These are phyloP conservation scores for Halcyon badia DNA, from an alignment of 2,797 vertebrate species.

Conservation along the genomic window DNA sequence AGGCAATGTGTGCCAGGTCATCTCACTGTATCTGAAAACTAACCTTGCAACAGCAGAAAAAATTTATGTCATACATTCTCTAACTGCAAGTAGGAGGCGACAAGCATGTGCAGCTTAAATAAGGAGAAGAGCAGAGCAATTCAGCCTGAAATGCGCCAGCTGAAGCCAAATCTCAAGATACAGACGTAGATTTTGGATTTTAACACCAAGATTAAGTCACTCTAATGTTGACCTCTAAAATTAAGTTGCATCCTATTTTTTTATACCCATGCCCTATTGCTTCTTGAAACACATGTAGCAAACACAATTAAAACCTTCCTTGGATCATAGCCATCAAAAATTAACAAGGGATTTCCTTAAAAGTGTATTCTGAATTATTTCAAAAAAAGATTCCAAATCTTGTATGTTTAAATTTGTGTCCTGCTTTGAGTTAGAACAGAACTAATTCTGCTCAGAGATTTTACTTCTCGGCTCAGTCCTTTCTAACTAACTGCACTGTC, in stretches of 20 bases:
- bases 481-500: no score
- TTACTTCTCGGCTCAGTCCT: no score
- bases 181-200: accelerated
- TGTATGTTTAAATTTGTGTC: not conserved
- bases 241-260: not conserved
- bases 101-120: accelerated
- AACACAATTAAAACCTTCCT: not conserved
- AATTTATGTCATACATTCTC: not conserved
- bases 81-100: not conserved
- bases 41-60: not conserved
- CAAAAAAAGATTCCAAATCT: not conserved
- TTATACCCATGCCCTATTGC: not conserved
- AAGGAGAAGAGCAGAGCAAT: not conserved
- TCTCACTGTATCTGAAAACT: not conserved
- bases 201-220: not conserved
- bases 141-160: not conserved
- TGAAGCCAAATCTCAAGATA: not conserved
- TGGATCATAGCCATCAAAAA: not conserved
- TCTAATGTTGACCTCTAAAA: not conserved
- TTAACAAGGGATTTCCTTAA: not conserved
- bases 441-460: no score
- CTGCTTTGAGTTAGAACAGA: no score
- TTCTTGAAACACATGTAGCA: not conserved
- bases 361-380: not conserved
- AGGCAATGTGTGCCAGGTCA: not conserved